Base-by-base conservation (phyloP, 2,113 vertebrate genomes). In the Cebidichthys violaceus region DNA sequence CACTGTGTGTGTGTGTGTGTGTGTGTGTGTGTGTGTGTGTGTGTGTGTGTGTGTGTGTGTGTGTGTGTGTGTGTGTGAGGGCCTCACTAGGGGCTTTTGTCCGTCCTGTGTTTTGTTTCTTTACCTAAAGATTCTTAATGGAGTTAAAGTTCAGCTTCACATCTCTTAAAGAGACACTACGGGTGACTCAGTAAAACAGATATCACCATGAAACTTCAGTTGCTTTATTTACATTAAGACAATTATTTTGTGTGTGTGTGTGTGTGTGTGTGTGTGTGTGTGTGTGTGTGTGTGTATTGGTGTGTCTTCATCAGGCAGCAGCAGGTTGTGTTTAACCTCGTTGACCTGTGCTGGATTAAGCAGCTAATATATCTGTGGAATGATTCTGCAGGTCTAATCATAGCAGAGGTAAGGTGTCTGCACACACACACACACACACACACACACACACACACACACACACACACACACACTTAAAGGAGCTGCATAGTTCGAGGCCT, bases 321-420 rank as follows among this genome's bases (percentile, higher is more conserved):
- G 52, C 52, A 55, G 60, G 64, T 8, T 80, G 74, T 55, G 45
- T 72, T 8, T 79, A 83, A 87, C 76, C 88, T 79, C 1, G 2
- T 15, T 64, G 83, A 86, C 87, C 85, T 82, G 61, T 2, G 0
- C 41, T 24, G 86, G 83, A 80, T 86, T 89, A 82, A 65, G 79
- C 39, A 29, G 81, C 83, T 88, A 71, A 77, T 87, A 52, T 85
- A 84, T 85, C 84, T 85, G 67, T 68, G 83, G 73, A 82, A 75
- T 47, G 77, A 84, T 68, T 81, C 43, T 64, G 50, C 72, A 82
- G 65, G 79, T 82, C 75, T 91, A 87, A 83, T 83, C 77, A 82
- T 86, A 86, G 73, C 76, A 81, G 41, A 75, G 71, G 61, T 75
- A 75, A 64, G 64, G 80, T 82, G 80, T 85, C 89, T 83, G 70